Evolutionary conservation across 1,140 invertebrate genomes (phyloP), one percentile per base, ranked within the genome.

Genomic region (Phocides pigmalion): DNA sequence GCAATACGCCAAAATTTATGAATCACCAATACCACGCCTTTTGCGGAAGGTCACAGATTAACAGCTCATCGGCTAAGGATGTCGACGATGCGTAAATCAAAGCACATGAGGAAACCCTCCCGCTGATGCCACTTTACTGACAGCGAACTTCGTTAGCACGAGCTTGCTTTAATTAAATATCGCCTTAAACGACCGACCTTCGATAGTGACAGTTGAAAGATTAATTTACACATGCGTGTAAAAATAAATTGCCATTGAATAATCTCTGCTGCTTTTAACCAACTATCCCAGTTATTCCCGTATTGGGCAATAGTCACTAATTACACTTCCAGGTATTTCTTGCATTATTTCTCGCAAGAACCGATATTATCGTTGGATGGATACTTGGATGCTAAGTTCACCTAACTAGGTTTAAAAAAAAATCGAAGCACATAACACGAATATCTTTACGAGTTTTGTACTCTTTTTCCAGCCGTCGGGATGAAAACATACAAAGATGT

Each of bases 11-110:
- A 78, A 79, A 63, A 76, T 64, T 79, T 64, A 71, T 84, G 84
- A 82, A 66, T 87, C 83, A 83, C 59, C 72, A 41, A 51, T 44
- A 66, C 62, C 59, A 69, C 62, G 64, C 79, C 76, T 76, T 81
- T 82, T 72, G 74, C 64, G 70, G 76, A 87, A 89, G 81, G 77
- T 81, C 79, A 70, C 72, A 69, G 70, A 74, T 81, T 81, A 78
- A 78, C 69, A 74, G 25, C 54, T 66, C 61, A 56, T 63, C 62
- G 50, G 39, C 66, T 76, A 81, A 81, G 76, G 73, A 76, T 72
- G 62, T 62, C 62, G 16, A 35, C 42, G 42, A 68, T 65, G 68
- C 73, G 76, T 84, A 84, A 84, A 84, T 82, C 82, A 81, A 79
- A 81, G 65, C 72, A 61, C 47, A 73, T 72, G 68, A 79, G 76